These are phyloP conservation scores for Blera fallax DNA, from an alignment of 2,888 invertebrate species.

Conservation along the genomic window DNA sequence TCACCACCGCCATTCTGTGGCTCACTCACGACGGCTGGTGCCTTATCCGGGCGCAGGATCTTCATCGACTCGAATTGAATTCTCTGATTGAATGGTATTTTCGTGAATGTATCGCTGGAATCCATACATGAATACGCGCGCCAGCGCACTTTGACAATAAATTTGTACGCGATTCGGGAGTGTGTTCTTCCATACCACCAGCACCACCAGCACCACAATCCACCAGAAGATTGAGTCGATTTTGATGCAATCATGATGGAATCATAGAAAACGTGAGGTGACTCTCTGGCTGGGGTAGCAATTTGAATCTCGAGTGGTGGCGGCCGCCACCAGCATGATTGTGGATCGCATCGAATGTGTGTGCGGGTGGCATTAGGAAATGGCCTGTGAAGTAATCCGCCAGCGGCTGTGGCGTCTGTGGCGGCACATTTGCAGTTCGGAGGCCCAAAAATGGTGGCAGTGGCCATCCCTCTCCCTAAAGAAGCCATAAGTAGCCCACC, in stretches of 20 bases:
- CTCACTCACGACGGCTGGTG: slow-evolving; percentile 10
- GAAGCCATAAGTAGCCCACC: slow-evolving; percentile 60
- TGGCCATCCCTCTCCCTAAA: slow-evolving; percentile 47
- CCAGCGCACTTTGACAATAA: slow-evolving; percentile 65
- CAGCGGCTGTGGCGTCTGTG: background rate
- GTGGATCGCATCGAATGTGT: slow-evolving; percentile 10
- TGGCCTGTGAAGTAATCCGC: slow-evolving; percentile 57
- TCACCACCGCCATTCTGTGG: slow-evolving; percentile 11
- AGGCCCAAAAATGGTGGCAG: slow-evolving; percentile 14
- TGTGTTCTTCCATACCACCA: background rate
- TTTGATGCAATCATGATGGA: slow-evolving; percentile 70
- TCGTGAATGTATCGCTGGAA: slow-evolving; percentile 60
- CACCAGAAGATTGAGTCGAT: slow-evolving; percentile 55
- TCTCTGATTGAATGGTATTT: slow-evolving; percentile 71
- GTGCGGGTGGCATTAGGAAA: slow-evolving; percentile 64
- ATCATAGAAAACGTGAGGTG: slow-evolving; percentile 72
- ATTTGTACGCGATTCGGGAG: slow-evolving; percentile 38
- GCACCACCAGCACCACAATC: slow-evolving; percentile 4
- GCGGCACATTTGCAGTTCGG: background rate
- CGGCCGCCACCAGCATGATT: background rate
- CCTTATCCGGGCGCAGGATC: slow-evolving; percentile 60
- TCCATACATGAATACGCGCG: slow-evolving; percentile 28
- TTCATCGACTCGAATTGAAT: slow-evolving; percentile 61
- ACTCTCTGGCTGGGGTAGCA: slow-evolving; percentile 64
- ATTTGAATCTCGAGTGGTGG: slow-evolving; percentile 46